Percentiles rank a stretch among this genome's conserved stretches.
phyloP scores from a whole-genome alignment of 2,113 vertebrate species.

The Romanogobio albipinnatus region DNA sequence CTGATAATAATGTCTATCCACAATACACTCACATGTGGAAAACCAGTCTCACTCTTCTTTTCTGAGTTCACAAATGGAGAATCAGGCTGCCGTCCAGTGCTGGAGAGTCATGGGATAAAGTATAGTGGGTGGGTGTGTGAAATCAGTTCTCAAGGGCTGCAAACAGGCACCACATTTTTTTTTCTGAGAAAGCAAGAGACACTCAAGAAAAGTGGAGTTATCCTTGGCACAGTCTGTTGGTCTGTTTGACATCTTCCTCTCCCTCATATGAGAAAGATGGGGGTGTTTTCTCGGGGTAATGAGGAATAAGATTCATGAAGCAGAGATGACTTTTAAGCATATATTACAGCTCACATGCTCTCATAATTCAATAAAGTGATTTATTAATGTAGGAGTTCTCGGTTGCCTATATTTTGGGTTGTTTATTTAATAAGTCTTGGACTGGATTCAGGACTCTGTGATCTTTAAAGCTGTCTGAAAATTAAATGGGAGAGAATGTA shows the following conservation, averaged over 20 bases:
- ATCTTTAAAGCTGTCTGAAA: constrained; percentile 9
- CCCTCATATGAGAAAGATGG: constrained; percentile 54
- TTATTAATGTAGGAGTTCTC: constrained; percentile 44
- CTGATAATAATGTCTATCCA: neutral
- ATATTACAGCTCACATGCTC: constrained; percentile 37
- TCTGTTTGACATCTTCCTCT: constrained; percentile 52
- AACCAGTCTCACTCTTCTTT: neutral
- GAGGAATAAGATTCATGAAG: constrained; percentile 46
- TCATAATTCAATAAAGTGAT: constrained; percentile 42
- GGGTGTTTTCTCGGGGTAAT: constrained; percentile 56
- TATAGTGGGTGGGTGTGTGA: constrained; percentile 51
- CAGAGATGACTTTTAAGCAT: constrained; percentile 49
- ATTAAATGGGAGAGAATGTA: neutral
- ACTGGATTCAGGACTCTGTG: neutral
- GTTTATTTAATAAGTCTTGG: constrained; percentile 38
- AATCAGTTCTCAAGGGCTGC: constrained; percentile 44
- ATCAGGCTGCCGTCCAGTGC: constrained; percentile 19
- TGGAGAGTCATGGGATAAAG: constrained; percentile 36
- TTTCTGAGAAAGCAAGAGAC: constrained; percentile 53
- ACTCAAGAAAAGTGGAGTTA: constrained; percentile 52
- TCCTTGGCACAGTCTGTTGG: constrained; percentile 53
- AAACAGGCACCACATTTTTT: constrained; percentile 22
- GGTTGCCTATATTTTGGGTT: constrained; percentile 20
- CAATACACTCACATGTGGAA: neutral
- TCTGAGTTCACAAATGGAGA: constrained; percentile 32